Percentiles rank a stretch among this genome's conserved stretches.
Evolutionary conservation across 2,888 invertebrate species (phyloP).

Genomic region (Arctia plantaginis): DNA sequence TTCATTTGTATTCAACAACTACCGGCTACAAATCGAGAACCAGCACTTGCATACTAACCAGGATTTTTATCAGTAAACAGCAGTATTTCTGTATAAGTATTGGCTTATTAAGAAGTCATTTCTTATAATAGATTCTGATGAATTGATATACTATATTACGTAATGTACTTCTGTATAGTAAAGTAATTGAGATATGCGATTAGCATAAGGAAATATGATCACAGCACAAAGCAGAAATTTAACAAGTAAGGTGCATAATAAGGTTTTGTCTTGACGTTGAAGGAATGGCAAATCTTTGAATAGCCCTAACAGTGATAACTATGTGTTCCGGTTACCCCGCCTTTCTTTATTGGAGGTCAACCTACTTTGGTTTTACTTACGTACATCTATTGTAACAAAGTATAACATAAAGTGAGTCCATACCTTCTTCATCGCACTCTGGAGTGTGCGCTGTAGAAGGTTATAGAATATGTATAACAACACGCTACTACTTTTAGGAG

Average conservation of each 20-base stretch:
- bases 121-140: neutral
- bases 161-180: no score
- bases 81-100: neutral
- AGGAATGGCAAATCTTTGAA: neutral
- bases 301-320: neutral
- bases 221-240: neutral
- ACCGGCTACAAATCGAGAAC: neutral
- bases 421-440: no score
- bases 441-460: neutral
- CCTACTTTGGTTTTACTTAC: no score
- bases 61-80: constrained; percentile 21
- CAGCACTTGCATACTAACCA: constrained; percentile 21
- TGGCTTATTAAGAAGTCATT: neutral
- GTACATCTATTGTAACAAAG: no score
- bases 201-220: neutral
- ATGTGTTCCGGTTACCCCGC: no score
- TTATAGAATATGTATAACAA: neutral
- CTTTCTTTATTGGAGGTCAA: no score
- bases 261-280: neutral
- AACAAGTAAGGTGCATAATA: no score
- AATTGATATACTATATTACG: neutral
- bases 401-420: no score
- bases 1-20: constrained; percentile 31
- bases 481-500: neutral
- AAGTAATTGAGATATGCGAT: neutral